A percentile compares a stretch with the other conserved stretches of the same genome.
These are phyloP conservation scores for Lates calcarifer DNA, from an alignment of 2,113 vertebrate genomes.

Conservation along the genomic window DNA sequence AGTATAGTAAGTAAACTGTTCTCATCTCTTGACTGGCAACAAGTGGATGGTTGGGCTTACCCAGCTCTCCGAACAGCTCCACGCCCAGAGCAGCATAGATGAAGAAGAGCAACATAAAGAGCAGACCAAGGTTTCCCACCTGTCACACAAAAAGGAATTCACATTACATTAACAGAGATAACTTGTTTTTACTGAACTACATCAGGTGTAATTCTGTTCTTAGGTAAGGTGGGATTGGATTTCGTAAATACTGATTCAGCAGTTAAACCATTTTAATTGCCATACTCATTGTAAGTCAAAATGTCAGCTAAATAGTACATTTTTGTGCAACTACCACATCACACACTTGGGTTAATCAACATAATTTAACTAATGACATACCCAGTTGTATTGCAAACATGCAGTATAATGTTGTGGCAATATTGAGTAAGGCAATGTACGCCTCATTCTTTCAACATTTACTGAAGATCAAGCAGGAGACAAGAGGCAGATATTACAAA, in stretches of 20 bases:
- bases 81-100: slow-evolving; percentile 86
- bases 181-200: background rate
- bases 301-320: too few relatives aligned
- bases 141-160: slow-evolving; percentile 53
- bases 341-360: too few relatives aligned
- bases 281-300: too few relatives aligned
- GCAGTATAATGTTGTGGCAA: too few relatives aligned
- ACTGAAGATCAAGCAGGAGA: background rate
- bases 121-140: slow-evolving; percentile 85
- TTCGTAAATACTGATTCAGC: background rate
- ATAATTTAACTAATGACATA: too few relatives aligned
- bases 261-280: too few relatives aligned
- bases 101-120: slow-evolving; percentile 86
- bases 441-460: too few relatives aligned
- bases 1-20: too few relatives aligned
- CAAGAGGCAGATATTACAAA: background rate
- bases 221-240: background rate
- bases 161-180: background rate
- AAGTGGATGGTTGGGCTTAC: slow-evolving; percentile 55
- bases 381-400: too few relatives aligned
- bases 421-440: too few relatives aligned
- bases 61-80: slow-evolving; percentile 85
- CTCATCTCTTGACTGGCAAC: too few relatives aligned
- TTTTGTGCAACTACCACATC: too few relatives aligned
- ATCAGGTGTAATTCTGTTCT: background rate